Percentiles rank a stretch among this genome's conserved stretches.
Evolutionary conservation across 2,113 vertebrate genomes (phyloP).

Genomic region (Rattus norvegicus): GRCr8 NC_086037.1:47640501-47641000

Average conservation of each 20-base stretch:
- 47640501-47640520: too few relatives aligned
- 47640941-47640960: constrained; percentile 49
- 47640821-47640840: too few relatives aligned
- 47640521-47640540: too few relatives aligned
- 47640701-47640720: not conserved
- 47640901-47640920: constrained; percentile 46
- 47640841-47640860: constrained; percentile 55
- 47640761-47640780: constrained; percentile 58
- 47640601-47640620: not conserved
- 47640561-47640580: not conserved
- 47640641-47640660: constrained; percentile 9
- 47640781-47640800: constrained; percentile 54
- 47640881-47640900: constrained; percentile 52
- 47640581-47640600: constrained; percentile 12
- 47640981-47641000: constrained; percentile 58
- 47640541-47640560: not conserved
- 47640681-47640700: not conserved
- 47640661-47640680: constrained; percentile 9
- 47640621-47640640: not conserved
- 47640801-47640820: not conserved
- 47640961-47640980: constrained; percentile 57
- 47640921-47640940: constrained; percentile 46
- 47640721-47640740: constrained; percentile 40
- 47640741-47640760: constrained; percentile 47
- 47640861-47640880: constrained; percentile 45